phyloP scores from a whole-genome alignment of 2,113 vertebrate genomes.

The Poeciliopsis retropinna region DNA sequence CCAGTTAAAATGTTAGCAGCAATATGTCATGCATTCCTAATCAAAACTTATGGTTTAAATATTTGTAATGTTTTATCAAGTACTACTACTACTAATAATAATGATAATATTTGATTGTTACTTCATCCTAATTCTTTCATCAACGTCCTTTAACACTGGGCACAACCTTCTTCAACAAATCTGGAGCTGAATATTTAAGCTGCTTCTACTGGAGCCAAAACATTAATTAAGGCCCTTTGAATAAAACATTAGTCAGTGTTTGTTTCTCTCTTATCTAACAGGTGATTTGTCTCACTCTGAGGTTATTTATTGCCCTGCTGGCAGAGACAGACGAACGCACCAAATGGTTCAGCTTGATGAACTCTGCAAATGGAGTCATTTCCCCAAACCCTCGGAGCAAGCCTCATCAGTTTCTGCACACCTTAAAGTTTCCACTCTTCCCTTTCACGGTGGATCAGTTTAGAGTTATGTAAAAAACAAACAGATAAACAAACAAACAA shows the following conservation, averaged over 20 bases:
- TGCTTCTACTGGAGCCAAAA: not conserved
- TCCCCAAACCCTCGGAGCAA: conserved; percentile 11
- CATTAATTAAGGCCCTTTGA: conserved; percentile 5
- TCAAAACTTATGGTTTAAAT: too few relatives aligned
- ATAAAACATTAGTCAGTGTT: conserved; percentile 22
- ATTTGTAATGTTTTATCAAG: too few relatives aligned
- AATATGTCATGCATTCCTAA: too few relatives aligned
- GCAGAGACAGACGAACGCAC: not conserved
- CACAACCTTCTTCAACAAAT: not conserved
- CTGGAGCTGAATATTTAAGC: too few relatives aligned
- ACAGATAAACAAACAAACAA: too few relatives aligned
- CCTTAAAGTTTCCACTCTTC: not conserved
- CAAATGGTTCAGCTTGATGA: conserved; percentile 3
- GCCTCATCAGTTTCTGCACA: not conserved
- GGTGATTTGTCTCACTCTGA: conserved; percentile 20
- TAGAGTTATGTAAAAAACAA: not conserved
- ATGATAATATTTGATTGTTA: not conserved
- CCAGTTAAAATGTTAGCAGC: too few relatives aligned
- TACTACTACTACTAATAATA: too few relatives aligned
- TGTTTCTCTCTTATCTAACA: conserved; percentile 24
- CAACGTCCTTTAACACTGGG: not conserved
- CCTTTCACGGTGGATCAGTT: not conserved
- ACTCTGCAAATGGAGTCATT: conserved; percentile 4
- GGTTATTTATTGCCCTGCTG: conserved; percentile 22
- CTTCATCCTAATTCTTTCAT: not conserved